Percentiles rank a stretch among this genome's conserved stretches.
phyloP scores from a whole-genome alignment of 1,140 invertebrate species.

The Eurosta solidaginis region DNA sequence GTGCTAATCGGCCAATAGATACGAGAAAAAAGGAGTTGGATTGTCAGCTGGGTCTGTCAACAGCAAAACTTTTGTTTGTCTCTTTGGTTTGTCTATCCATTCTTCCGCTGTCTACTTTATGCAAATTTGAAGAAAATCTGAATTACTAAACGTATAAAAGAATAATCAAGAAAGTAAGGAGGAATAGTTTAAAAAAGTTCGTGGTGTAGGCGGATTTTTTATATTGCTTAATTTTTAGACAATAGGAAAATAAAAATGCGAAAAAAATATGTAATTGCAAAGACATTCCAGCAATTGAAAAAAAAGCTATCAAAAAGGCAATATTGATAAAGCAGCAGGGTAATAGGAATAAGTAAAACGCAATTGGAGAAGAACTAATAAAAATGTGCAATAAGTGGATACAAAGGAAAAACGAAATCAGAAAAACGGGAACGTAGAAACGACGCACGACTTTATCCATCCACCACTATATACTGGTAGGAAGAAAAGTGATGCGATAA shows the following conservation, averaged over 20 bases:
- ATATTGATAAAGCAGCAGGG: constrained; percentile 5
- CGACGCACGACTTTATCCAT: constrained; percentile 27
- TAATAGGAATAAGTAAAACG: not conserved
- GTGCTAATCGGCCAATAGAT: constrained; percentile 4
- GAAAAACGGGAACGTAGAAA: constrained; percentile 23
- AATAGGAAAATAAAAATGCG: not conserved
- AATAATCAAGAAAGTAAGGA: not conserved
- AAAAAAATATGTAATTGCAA: constrained; percentile 21
- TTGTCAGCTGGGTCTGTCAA: constrained; percentile 20
- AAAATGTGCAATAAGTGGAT: constrained; percentile 1
- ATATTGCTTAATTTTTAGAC: not conserved
- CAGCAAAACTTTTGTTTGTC: constrained; percentile 16
- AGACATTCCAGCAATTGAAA: constrained; percentile 26
- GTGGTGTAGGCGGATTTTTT: not conserved
- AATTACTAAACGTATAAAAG: not conserved
- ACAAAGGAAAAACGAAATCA: constrained; percentile 23
- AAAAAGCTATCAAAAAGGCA: not conserved
- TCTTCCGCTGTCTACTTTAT: constrained; percentile 28
- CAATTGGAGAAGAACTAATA: not conserved
- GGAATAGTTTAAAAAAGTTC: not conserved
- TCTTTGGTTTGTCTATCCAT: constrained; percentile 18
- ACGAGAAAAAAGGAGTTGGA: constrained; percentile 9
- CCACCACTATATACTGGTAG: constrained; percentile 20
- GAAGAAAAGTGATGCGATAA: constrained; percentile 28
- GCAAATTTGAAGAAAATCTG: constrained; percentile 12